Evolutionary conservation across 1,140 invertebrate genomes (phyloP), one percentile per base, ranked within the genome.

Genomic region (Eubasilissa regina): DNA sequence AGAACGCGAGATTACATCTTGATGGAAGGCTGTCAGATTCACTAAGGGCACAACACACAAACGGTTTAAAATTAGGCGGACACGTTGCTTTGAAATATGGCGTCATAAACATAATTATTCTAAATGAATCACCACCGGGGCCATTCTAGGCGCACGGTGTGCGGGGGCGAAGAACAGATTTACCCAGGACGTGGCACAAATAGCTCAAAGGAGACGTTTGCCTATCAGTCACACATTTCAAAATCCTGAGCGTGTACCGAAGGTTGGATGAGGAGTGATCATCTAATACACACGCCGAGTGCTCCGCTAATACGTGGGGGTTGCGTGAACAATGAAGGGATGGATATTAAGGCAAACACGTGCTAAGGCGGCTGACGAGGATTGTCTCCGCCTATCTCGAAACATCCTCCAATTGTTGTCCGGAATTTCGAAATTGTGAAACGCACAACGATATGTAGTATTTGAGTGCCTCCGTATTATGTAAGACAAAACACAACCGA

Each of bases 151-250:
- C 48, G 48, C 3, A 51, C n/a, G 8, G 25, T 6, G 25, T 35
- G 25, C 25, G 6, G 25, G 25, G 25, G 25, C 25, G 25, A 1
- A 35, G 25, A 35, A 35, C 25, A 35, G 25, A 35, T 35, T 35
- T 35, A 35, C 25, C 51, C 17, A 25, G 17, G 19, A 21, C 21
- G 13, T n/a, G 60, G 12, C 35, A 13, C 19, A n/a, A n/a, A 13
- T 43, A 64, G n/a, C 60, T 64, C 60, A 64, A n/a, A 43, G 53
- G 13, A 58, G 60, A 12, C 6, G 19, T 13, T 12, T 9, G 60
- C 35, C 19, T 25, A 64, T 64, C 60, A 64, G 60, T 64, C 60
- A 43, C 60, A 64, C 60, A 64, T 64, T 64, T 64, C 60, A 43
- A n/a, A 43, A 64, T 43, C 60, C 19, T 25, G 35, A 64, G 60